Conservation (phyloP, 2,797 vertebrate species). For the Bradypodion ventrale region DNA sequence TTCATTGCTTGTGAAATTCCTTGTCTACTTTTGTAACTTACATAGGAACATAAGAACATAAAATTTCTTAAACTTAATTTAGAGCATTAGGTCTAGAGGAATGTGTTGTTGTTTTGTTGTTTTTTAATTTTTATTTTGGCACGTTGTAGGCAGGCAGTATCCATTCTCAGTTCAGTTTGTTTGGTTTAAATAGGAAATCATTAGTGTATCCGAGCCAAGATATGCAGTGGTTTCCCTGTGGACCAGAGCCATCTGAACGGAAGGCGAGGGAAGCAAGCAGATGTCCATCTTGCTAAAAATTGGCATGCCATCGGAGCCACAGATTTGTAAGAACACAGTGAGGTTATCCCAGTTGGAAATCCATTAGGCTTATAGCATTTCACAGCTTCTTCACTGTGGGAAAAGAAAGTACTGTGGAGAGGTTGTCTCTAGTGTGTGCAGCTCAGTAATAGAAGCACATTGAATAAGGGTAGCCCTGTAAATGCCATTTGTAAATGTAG, state of each 20-base stretch:
- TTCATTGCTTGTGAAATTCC: slow-evolving; percentile 18
- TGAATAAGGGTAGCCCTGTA: slow-evolving; percentile 23
- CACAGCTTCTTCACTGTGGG: neutral
- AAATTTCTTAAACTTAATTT: too few species aligned
- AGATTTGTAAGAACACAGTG: slow-evolving; percentile 13
- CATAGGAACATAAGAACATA: too few species aligned
- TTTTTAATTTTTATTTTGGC: too few species aligned
- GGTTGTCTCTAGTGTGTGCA: neutral
- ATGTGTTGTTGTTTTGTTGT: neutral
- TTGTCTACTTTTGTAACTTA: slow-evolving; percentile 9
- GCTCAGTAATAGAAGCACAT: slow-evolving; percentile 22
- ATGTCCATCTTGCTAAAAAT: slow-evolving; percentile 36
- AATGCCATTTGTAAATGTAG: neutral
- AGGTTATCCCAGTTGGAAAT: slow-evolving; percentile 42
- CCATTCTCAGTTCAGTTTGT: neutral
- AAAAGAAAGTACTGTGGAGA: neutral
- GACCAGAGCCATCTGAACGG: slow-evolving; percentile 9
- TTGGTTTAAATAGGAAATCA: slow-evolving; percentile 10
- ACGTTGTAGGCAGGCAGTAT: neutral
- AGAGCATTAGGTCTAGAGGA: slow-evolving; percentile 43
- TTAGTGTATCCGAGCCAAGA: slow-evolving; percentile 3
- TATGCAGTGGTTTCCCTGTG: slow-evolving; percentile 23
- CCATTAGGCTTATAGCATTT: slow-evolving; percentile 48
- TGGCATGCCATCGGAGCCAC: slow-evolving; percentile 24
- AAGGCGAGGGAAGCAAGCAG: neutral